phyloP scores from a whole-genome alignment of 2,888 invertebrate genomes.

The Nemoura dubitans region DNA sequence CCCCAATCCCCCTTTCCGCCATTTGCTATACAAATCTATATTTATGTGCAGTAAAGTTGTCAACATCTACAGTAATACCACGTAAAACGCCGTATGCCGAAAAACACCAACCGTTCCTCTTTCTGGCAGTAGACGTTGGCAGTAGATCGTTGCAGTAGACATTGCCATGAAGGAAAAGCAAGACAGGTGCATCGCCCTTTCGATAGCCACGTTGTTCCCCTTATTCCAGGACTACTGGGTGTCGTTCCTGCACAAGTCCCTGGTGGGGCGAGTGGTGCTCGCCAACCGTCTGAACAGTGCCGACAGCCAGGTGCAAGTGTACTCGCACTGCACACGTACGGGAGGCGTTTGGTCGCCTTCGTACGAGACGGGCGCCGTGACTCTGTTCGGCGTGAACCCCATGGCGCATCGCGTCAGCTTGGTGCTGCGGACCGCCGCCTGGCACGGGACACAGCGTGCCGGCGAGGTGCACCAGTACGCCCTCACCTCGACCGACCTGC shows the following conservation, averaged over 20 bases:
- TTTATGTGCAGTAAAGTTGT: too few species aligned
- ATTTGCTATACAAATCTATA: too few species aligned
- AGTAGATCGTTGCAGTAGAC: too few species aligned
- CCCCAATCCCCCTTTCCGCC: too few species aligned
- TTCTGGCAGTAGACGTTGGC: too few species aligned
- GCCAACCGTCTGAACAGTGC: constrained; percentile 65
- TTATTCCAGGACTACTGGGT: constrained; percentile 78
- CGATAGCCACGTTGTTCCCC: too few species aligned
- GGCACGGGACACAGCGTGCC: not conserved
- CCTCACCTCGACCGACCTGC: constrained; percentile 40
- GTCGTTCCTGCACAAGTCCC: constrained; percentile 77
- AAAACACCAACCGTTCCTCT: too few species aligned
- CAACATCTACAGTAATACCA: too few species aligned
- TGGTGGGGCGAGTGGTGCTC: constrained; percentile 79
- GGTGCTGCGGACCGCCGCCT: not conserved
- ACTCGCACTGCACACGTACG: constrained; percentile 72
- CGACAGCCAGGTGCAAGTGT: constrained; percentile 65
- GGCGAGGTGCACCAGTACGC: constrained; percentile 48
- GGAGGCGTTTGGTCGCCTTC: constrained; percentile 16
- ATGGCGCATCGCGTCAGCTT: not conserved
- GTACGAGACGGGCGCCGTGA: constrained; percentile 48
- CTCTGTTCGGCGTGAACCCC: constrained; percentile 49
- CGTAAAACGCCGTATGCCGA: too few species aligned
- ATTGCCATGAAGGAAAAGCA: too few species aligned
- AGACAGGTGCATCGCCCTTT: too few species aligned